Base-by-base conservation (phyloP, 2,797 vertebrate species). In the Odontamblyopus rebecca region DNA sequence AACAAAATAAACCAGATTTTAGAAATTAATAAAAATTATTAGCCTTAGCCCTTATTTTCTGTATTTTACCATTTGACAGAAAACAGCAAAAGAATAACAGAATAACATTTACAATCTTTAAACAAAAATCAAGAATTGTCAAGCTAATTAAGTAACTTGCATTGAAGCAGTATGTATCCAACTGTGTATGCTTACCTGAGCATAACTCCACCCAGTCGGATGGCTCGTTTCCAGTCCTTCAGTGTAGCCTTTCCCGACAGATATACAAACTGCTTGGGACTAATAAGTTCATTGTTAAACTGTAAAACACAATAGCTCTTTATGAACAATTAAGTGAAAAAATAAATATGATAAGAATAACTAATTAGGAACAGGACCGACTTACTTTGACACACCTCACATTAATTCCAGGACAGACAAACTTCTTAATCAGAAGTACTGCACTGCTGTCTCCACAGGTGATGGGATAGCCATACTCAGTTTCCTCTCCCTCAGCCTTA, bases 151-250 rank as follows among this genome's bases (percentile, higher is more conserved):
- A 53, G 18, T 44, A 44, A 3, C 41, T 11, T 7, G 3, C 53
- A 23, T 54, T 6, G 2, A 54, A 2, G 51, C 51, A n/a, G 6
- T 26, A 57, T 4, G 23, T 12, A 26, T 26, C 4, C 41, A 44
- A 60, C 23, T 66, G 9, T 5, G 41, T 41, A 50, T 19, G 12
- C 61, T 80, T 93, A 98, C 97, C 96, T 97, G 85, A 98, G 95
- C 97, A 98, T 97, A 74, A 98, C 95, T 74, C 96, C 96, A 79
- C 96, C 96, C 11, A 97, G 89, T 74, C 96, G 94, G 89, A 98
- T 98, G 85, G 97, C 96, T 86, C 96, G 93, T 88, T 97, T 98
- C 96, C 96, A 98, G 83, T 98, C 96, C 89, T 98, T 98, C 72
- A 99, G 91, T 30, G 97, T 97, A 53, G 95, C 96, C 88, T 97